Percentiles rank a stretch among this genome's conserved stretches.
phyloP scores from a whole-genome alignment of 2,113 vertebrate species.

The Myxocyprinus asiaticus region DNA sequence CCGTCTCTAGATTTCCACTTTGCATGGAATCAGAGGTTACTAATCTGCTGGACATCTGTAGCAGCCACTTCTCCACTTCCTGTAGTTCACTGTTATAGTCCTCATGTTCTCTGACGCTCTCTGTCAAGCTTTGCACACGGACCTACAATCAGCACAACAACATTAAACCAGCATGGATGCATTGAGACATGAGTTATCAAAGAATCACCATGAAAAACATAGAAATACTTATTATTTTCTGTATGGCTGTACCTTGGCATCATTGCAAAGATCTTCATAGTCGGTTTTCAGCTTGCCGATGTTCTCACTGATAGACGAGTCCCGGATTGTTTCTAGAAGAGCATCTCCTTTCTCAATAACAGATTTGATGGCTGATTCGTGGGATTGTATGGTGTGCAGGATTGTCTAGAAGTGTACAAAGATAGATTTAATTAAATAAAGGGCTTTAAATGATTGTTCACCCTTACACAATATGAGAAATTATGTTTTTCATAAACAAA shows the following conservation, averaged over 20 bases:
- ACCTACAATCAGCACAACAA: conserved; percentile 66
- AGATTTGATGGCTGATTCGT: conserved; percentile 86
- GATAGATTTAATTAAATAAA: background rate
- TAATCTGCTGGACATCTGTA: conserved; percentile 93
- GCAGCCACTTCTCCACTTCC: conserved; percentile 92
- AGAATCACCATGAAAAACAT: too few relatives aligned
- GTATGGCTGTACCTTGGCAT: conserved; percentile 74
- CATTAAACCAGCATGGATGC: background rate
- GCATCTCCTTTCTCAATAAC: conserved; percentile 88
- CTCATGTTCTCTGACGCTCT: conserved; percentile 89
- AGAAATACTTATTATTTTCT: too few relatives aligned
- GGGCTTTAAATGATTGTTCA: too few relatives aligned
- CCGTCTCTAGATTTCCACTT: conserved; percentile 81
- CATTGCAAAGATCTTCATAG: conserved; percentile 82
- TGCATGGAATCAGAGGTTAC: conserved; percentile 86
- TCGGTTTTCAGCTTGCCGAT: conserved; percentile 80
- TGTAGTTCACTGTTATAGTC: conserved; percentile 88
- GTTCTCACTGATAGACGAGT: conserved; percentile 78
- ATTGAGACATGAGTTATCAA: background rate
- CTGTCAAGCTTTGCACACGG: conserved; percentile 78
- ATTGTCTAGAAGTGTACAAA: conserved; percentile 80
- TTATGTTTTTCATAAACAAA: too few relatives aligned
- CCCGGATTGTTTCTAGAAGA: conserved; percentile 81
- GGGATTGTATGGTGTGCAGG: conserved; percentile 88
- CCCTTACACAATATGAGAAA: too few relatives aligned